These are phyloP conservation scores for Sciurus carolinensis DNA, from an alignment of 2,797 vertebrate species.

Conservation along the genomic window DNA sequence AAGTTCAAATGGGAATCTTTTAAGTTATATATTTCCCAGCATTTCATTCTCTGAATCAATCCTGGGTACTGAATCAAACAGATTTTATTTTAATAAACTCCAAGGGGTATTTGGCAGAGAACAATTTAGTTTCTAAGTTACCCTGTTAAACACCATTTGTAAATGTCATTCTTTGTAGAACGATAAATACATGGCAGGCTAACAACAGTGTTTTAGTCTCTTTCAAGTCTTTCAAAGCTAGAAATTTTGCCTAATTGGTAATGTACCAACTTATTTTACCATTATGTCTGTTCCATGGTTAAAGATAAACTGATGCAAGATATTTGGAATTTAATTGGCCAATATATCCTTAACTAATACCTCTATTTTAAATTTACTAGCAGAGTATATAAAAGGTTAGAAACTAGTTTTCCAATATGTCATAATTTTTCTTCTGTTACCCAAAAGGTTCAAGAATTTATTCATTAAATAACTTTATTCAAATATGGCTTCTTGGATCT, in stretches of 20 bases:
- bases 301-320: constrained; percentile 70
- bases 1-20: constrained; percentile 41
- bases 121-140: constrained; percentile 64
- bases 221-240: neutral
- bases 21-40: neutral
- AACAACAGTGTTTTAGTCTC: constrained; percentile 41
- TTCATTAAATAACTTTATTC: constrained; percentile 52
- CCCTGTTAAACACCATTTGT: constrained; percentile 60
- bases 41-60: constrained; percentile 62
- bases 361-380: constrained; percentile 71
- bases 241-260: constrained; percentile 48
- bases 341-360: constrained; percentile 62
- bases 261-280: constrained; percentile 70
- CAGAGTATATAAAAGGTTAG: constrained; percentile 61
- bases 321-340: constrained; percentile 61
- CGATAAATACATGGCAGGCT: constrained; percentile 62
- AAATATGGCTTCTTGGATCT: constrained; percentile 52
- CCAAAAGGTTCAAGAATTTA: constrained; percentile 15
- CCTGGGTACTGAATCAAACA: constrained; percentile 46
- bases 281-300: constrained; percentile 65
- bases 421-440: constrained; percentile 23
- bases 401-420: constrained; percentile 43
- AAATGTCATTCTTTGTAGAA: constrained; percentile 62
- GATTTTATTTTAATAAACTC: constrained; percentile 65
- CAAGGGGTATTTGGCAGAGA: constrained; percentile 27